Base-by-base conservation (phyloP, 2,888 invertebrate species). In the Diloba caeruleocephala region DNA sequence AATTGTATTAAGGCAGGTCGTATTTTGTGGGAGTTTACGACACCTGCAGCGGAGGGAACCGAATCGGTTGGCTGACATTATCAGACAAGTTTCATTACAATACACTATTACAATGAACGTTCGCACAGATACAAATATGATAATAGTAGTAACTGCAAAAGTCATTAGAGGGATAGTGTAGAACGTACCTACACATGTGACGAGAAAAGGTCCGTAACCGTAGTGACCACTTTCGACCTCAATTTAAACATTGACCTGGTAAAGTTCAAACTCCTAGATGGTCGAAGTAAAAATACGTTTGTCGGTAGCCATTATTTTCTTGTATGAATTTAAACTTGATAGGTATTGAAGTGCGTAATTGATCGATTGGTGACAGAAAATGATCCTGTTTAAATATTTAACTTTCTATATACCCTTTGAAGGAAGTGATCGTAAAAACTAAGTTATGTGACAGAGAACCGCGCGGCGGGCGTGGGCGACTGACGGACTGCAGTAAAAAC, bases 191-290 rank as follows among this genome's bases (percentile, higher is more conserved):
- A 63, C 64, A 61, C 70, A 62, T 61, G 61, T 71, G 75, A 61
- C 79, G 58, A 72, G 72, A 69, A 79, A 59, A 72, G 72, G 70
- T 66, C 60, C 75, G 80, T 73, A 73, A 68, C 60, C 75, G 80
- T 73, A 73, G 68, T 82, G 84, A 82, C 84, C 87, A 79, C 79
- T 74, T 87, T 76, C 82, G 88, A 90, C 87, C 87, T 81, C 88
- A 90, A 86, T 88, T 88, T 85, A 77, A 71, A 71, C 76, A 53
- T 77, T 88, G 85, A 87, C 87, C 85, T 80, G 83, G 62, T 78
- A 76, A 78, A 81, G 83, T 84, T 87, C 82, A 83, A 75, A 78
- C 74, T 78, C 73, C 76, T 76, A 67, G 51, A 62, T 67, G 65
- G 49, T 38, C 43, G 54, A 66, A 65, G 54, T 49, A 68, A 73